phyloP scores from a whole-genome alignment of 1,140 invertebrate species.

The Caenorhabditis briggsae region DNA sequence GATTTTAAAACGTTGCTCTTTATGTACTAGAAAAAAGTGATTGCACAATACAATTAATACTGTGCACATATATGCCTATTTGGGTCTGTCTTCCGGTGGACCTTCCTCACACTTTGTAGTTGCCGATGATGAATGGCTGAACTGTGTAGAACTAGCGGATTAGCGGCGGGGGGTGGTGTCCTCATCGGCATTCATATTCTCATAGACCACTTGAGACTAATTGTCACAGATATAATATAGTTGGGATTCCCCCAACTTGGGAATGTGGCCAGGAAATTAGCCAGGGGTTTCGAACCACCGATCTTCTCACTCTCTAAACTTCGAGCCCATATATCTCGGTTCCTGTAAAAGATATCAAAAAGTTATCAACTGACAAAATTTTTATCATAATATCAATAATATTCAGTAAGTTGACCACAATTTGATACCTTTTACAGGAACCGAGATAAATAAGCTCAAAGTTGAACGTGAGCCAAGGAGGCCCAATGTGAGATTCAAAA shows the following conservation, averaged over 20 bases:
- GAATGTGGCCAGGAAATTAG: not conserved
- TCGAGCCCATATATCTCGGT: too few relatives aligned
- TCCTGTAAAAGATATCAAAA: too few relatives aligned
- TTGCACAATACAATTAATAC: slow-evolving; percentile 34
- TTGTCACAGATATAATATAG: not conserved
- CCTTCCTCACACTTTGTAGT: slow-evolving; percentile 35
- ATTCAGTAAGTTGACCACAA: too few relatives aligned
- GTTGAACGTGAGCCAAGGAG: too few relatives aligned
- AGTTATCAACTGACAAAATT: too few relatives aligned
- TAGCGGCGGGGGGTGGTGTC: slow-evolving; percentile 12
- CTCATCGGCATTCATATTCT: not conserved
- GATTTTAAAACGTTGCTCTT: not conserved
- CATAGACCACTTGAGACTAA: not conserved
- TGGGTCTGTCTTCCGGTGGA: not conserved
- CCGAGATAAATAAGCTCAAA: not conserved
- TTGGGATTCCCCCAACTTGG: too few relatives aligned
- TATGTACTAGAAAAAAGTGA: not conserved
- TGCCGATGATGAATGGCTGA: not conserved
- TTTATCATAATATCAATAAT: too few relatives aligned
- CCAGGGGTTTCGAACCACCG: slow-evolving; percentile 32
- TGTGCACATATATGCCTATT: slow-evolving; percentile 3
- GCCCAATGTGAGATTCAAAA: too few relatives aligned
- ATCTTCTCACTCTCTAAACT: slow-evolving; percentile 4
- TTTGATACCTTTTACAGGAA: not conserved
- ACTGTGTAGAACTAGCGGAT: slow-evolving; percentile 1